phyloP scores from a whole-genome alignment of 1,140 invertebrate genomes.

The Tetragnatha versicolor region DNA sequence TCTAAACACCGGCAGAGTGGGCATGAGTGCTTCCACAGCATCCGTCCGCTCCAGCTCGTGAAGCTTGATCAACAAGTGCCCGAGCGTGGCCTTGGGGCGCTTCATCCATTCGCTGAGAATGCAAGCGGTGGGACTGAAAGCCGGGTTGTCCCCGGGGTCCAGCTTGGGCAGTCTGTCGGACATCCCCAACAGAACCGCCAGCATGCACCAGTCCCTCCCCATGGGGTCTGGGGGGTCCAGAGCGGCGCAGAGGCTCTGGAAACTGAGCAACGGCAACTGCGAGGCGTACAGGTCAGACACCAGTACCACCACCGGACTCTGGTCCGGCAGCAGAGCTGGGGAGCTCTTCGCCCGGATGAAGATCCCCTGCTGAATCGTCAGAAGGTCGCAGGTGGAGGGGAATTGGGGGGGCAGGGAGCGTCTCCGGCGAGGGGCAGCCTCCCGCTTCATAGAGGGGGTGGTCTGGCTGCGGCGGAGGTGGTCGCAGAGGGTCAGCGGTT shows the following conservation, averaged over 20 bases:
- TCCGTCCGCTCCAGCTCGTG: constrained; percentile 68
- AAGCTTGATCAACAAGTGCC: constrained; percentile 66
- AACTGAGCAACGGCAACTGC: constrained; percentile 67
- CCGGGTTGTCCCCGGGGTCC: constrained; percentile 63
- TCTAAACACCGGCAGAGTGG: constrained; percentile 65
- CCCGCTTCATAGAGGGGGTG: not conserved
- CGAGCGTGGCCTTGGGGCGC: constrained; percentile 64
- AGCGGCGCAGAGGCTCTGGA: constrained; percentile 68
- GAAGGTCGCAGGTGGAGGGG: not conserved
- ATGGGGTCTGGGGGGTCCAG: constrained; percentile 80
- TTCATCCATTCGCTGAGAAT: constrained; percentile 67
- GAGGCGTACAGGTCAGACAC: constrained; percentile 68
- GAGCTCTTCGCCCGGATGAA: not conserved
- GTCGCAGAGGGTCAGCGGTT: no score
- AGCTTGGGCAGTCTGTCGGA: constrained; percentile 68
- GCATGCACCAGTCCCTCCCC: constrained; percentile 82
- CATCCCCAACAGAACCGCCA: constrained; percentile 77
- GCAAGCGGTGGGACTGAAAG: constrained; percentile 66
- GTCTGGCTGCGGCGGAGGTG: constrained; percentile 3
- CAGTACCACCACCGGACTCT: constrained; percentile 55
- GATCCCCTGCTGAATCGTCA: not conserved
- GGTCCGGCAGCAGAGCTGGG: not conserved
- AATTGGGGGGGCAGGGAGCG: not conserved
- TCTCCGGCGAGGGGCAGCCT: not conserved
- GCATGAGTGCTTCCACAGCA: constrained; percentile 66